Base-by-base conservation (phyloP, 2,113 vertebrate species). In the Rhegmatorhina hoffmannsi region DNA sequence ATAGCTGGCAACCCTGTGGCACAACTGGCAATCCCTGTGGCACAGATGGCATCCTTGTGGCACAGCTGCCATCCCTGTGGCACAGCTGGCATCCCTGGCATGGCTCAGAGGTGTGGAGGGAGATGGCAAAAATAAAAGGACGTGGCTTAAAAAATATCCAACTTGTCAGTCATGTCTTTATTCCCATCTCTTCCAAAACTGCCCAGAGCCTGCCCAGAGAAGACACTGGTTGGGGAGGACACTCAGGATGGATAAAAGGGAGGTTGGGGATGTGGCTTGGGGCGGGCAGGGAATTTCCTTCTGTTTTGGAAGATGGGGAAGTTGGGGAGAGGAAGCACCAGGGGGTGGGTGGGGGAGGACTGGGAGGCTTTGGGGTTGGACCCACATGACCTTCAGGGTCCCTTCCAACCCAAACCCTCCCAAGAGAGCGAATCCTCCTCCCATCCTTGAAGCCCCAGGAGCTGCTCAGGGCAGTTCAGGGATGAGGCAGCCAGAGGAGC, bases 31-130 rank as follows among this genome's bases (percentile, higher is more conserved):
- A 36, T 36, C 36, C 36, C 36, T 36, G 36, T 36, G 36, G 36
- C 36, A 36, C 36, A 36, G 36, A 7, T 36, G 36, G 9, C 38
- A 38, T 38, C 38, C 38, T 10, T 10, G 38, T 38, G 38, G 52
- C 28, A 55, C 50, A 28, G 50, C 50, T 52, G 50, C 24, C 12
- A 55, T 55, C 58, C 5, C 0, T 11, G 60, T 21, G 63, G 49
- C 29, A 2, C 3, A 1, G 19, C 31, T 11, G 15, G 4, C 28
- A 2, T n/a, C 59, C 5, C 0, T 20, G 58, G 23, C 34, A 31
- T 6, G 5, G 21, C 38, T 55, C 29, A 52, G 70, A 20, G 25
- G 33, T 7, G 7, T 17, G 4, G 60, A 40, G 66, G 58, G 73
- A 73, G 49, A 7, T 2, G n/a, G 26, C 17, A 28, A 9, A 44